phyloP scores from a whole-genome alignment of 2,888 invertebrate species.

The Neuroscelio doddi region DNA sequence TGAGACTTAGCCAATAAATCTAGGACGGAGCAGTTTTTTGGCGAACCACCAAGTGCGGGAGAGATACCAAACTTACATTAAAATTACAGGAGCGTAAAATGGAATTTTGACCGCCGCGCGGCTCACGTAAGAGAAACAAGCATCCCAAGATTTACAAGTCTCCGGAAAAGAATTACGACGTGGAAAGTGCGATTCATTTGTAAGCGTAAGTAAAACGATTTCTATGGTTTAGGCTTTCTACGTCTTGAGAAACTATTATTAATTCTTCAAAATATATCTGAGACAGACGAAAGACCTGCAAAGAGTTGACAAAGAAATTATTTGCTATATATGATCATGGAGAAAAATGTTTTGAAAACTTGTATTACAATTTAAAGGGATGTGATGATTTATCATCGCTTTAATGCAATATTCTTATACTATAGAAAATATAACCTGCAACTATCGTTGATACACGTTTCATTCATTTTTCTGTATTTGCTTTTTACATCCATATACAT shows the following conservation, averaged over 20 bases:
- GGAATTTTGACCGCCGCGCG: constrained; percentile 43
- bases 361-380: not conserved
- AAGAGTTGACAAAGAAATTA: not conserved
- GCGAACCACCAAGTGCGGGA: constrained; percentile 35
- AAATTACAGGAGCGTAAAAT: constrained; percentile 47
- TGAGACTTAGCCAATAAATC: constrained; percentile 44
- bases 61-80: constrained; percentile 31
- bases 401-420: too few relatives aligned
- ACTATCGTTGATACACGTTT: too few relatives aligned
- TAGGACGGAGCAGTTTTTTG: constrained; percentile 39
- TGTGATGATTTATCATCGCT: too few relatives aligned
- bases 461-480: too few relatives aligned
- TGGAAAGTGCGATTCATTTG: constrained; percentile 25
- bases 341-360: not conserved
- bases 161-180: constrained; percentile 39
- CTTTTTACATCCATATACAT: too few relatives aligned
- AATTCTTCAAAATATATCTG: constrained; percentile 7
- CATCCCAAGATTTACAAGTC: constrained; percentile 44
- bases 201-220: constrained; percentile 22
- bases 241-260: not conserved
- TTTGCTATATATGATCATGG: constrained; percentile 1
- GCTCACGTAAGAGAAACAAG: constrained; percentile 26
- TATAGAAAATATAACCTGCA: too few relatives aligned
- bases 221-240: not conserved
- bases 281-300: not conserved